Conservation (phyloP, 2,888 invertebrate species). For the Bellardia bayeri region DNA sequence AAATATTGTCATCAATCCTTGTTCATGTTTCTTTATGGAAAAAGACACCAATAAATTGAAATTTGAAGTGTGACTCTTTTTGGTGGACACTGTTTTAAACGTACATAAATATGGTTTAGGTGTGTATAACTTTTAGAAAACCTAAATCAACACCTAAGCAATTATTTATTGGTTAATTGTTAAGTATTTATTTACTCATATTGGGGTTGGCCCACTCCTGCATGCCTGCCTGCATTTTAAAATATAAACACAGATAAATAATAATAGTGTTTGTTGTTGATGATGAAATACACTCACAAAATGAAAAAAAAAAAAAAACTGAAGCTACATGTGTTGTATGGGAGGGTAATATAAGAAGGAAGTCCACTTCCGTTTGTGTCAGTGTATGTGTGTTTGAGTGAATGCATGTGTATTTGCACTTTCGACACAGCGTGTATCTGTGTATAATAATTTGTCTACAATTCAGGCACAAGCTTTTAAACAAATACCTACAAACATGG, state of each 20-base stretch:
- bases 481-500: constrained; percentile 33
- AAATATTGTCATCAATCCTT: too few relatives aligned
- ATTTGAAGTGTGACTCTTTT: too few relatives aligned
- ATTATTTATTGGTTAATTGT: constrained; percentile 5
- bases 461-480: constrained; percentile 38
- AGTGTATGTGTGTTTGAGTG: constrained; percentile 4
- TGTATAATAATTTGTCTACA: constrained; percentile 45
- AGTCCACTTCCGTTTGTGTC: constrained; percentile 60
- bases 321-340: background rate
- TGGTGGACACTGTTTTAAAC: too few relatives aligned
- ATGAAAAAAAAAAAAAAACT: background rate
- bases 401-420: constrained; percentile 40
- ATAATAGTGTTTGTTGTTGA: constrained; percentile 18
- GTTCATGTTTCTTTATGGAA: too few relatives aligned
- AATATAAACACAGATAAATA: constrained; percentile 31
- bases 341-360: constrained; percentile 60
- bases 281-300: background rate
- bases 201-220: constrained; percentile 6
- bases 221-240: background rate
- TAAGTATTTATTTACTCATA: background rate
- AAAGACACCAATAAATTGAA: too few relatives aligned
- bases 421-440: background rate
- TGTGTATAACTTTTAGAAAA: too few relatives aligned
- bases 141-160: background rate
- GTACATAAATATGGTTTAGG: too few relatives aligned